Evolutionary conservation across 2,113 vertebrate species (phyloP).

Genomic region (Paedocypris sp.): DNA sequence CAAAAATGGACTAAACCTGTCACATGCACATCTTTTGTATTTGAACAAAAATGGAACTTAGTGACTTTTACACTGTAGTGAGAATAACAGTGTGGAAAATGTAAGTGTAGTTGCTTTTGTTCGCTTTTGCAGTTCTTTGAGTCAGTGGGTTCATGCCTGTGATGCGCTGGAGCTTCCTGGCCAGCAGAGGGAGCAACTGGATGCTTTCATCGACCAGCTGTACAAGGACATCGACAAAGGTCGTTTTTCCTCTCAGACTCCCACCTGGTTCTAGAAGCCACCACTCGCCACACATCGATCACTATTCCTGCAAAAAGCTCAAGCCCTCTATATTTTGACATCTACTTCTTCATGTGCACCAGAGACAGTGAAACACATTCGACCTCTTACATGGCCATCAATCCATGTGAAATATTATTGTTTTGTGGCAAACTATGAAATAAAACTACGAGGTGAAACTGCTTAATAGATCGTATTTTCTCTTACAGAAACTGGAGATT

Average conservation of each 20-base stretch:
- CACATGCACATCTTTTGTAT: no score
- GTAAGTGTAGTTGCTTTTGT: neutral
- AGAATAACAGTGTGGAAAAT: neutral
- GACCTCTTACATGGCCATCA: neutral
- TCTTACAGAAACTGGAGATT: slow-evolving; percentile 83
- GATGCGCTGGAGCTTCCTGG: slow-evolving; percentile 77
- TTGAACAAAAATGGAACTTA: no score
- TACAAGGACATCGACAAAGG: slow-evolving; percentile 98
- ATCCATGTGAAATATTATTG: neutral
- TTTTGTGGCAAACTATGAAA: slow-evolving; percentile 15
- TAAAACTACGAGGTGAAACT: neutral
- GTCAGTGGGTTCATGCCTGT: slow-evolving; percentile 93
- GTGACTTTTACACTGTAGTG: neutral
- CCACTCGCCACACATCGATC: neutral
- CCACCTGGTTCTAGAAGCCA: neutral
- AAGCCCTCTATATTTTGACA: neutral
- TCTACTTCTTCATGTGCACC: neutral
- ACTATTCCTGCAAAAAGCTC: neutral
- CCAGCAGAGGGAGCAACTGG: slow-evolving; percentile 83
- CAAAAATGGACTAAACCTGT: no score
- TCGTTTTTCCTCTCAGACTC: slow-evolving; percentile 41
- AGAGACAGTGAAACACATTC: neutral
- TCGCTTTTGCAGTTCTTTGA: slow-evolving; percentile 70
- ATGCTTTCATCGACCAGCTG: slow-evolving; percentile 88
- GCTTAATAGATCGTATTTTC: slow-evolving; percentile 14